Percentiles rank a stretch among this genome's conserved stretches.
These are phyloP conservation scores for Periparus ater DNA, from an alignment of 2,797 vertebrate genomes.

Conservation along the genomic window DNA sequence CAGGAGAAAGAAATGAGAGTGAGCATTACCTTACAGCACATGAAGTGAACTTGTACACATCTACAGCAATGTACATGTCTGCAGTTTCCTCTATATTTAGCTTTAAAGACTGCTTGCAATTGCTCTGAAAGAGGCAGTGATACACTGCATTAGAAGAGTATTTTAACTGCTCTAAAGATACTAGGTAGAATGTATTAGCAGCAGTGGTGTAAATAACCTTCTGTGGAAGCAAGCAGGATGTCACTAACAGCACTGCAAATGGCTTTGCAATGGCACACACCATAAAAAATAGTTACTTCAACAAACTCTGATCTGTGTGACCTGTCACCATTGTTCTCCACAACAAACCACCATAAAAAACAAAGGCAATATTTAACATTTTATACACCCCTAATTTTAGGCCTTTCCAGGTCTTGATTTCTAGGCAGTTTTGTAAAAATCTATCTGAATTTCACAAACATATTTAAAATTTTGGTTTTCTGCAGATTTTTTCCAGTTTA, in stretches of 20 bases:
- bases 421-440: background rate
- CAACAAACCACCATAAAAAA: background rate
- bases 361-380: background rate
- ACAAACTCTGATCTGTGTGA: background rate
- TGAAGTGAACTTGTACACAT: background rate
- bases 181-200: background rate
- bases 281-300: background rate
- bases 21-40: background rate
- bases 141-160: background rate
- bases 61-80: background rate
- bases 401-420: background rate
- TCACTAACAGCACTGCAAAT: background rate
- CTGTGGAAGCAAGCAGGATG: background rate
- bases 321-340: background rate
- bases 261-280: background rate
- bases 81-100: background rate
- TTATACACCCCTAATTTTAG: background rate
- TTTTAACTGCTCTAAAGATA: background rate
- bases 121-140: background rate
- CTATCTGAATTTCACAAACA: background rate
- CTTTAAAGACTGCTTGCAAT: background rate
- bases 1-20: background rate
- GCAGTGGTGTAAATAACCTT: background rate
- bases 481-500: background rate
- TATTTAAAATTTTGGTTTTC: background rate